Conservation (phyloP, 2,888 invertebrate species). For the Clunio marinus region DNA sequence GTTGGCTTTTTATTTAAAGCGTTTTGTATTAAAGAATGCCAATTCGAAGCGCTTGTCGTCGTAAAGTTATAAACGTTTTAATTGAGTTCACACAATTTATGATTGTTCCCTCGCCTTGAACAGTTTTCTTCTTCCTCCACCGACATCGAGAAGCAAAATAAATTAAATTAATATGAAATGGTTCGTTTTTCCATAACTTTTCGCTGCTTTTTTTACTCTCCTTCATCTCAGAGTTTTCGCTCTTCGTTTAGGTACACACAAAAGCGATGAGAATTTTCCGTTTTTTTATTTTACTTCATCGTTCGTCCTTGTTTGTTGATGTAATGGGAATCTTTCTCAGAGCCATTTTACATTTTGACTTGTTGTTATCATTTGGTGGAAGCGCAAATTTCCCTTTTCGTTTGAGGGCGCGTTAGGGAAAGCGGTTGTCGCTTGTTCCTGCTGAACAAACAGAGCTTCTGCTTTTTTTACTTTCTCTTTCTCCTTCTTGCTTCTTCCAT, state of each 20-base stretch:
- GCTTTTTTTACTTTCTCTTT: too few relatives aligned
- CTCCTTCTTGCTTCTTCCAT: too few relatives aligned
- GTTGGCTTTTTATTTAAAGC: neutral
- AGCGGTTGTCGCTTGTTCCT: neutral
- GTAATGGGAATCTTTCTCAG: slow-evolving; percentile 28
- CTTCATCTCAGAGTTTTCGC: neutral
- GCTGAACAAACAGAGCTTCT: slow-evolving; percentile 37
- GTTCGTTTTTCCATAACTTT: slow-evolving; percentile 19
- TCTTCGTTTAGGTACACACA: neutral
- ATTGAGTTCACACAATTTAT: slow-evolving; percentile 14
- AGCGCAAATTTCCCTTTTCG: slow-evolving; percentile 5
- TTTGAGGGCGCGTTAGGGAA: neutral
- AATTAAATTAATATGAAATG: slow-evolving; percentile 39
- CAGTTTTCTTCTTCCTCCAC: too few relatives aligned
- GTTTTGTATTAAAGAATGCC: slow-evolving; percentile 10
- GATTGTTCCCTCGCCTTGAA: neutral
- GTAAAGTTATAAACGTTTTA: neutral
- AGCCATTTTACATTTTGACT: slow-evolving; percentile 39
- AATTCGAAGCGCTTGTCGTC: neutral
- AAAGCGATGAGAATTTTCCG: neutral
- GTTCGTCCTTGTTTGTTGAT: slow-evolving; percentile 22
- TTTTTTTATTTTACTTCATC: neutral
- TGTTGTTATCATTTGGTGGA: slow-evolving; percentile 36
- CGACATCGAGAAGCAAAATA: slow-evolving; percentile 19
- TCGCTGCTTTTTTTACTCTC: neutral